Conservation (phyloP, 1,140 invertebrate species). For the Drosophila gunungcola region DNA sequence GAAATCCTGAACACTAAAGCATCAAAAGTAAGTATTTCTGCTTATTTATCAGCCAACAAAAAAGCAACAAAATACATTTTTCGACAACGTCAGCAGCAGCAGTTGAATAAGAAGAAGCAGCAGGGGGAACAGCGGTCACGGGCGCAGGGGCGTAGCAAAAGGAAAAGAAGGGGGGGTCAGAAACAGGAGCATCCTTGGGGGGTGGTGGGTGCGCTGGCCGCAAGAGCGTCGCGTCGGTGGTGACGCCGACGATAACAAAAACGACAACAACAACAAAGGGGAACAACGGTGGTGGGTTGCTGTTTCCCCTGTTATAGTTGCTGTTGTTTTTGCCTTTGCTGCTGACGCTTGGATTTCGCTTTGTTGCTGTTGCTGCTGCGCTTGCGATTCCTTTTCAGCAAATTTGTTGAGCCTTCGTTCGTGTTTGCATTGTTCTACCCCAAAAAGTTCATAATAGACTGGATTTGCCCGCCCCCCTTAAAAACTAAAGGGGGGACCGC, state of each 20-base stretch:
- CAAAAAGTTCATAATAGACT: constrained; percentile 69
- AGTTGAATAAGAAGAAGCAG: constrained; percentile 46
- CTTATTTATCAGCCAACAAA: constrained; percentile 10
- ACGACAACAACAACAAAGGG: constrained; percentile 20
- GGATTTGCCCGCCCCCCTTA: constrained; percentile 7
- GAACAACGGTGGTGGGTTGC: constrained; percentile 51
- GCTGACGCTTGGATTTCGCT: constrained; percentile 59
- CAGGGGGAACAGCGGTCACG: constrained; percentile 11
- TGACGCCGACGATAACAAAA: constrained; percentile 52
- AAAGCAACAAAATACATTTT: constrained; percentile 52
- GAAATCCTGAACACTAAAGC: background rate
- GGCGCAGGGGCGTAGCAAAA: background rate
- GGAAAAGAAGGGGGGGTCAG: background rate
- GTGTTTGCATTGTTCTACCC: constrained; percentile 75
- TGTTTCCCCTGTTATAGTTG: constrained; percentile 34
- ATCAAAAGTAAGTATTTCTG: background rate
- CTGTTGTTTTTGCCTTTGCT: constrained; percentile 26
- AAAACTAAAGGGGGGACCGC: constrained; percentile 1
- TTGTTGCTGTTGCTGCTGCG: constrained; percentile 50
- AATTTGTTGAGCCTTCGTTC: constrained; percentile 79
- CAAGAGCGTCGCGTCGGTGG: constrained; percentile 47
- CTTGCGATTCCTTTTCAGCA: constrained; percentile 77
- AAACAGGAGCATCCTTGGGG: constrained; percentile 49
- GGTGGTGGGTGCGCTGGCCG: constrained; percentile 41
- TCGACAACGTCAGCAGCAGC: constrained; percentile 68